Evolutionary conservation across 2,888 invertebrate species (phyloP).

Genomic region (Trimorus sp.): DNA sequence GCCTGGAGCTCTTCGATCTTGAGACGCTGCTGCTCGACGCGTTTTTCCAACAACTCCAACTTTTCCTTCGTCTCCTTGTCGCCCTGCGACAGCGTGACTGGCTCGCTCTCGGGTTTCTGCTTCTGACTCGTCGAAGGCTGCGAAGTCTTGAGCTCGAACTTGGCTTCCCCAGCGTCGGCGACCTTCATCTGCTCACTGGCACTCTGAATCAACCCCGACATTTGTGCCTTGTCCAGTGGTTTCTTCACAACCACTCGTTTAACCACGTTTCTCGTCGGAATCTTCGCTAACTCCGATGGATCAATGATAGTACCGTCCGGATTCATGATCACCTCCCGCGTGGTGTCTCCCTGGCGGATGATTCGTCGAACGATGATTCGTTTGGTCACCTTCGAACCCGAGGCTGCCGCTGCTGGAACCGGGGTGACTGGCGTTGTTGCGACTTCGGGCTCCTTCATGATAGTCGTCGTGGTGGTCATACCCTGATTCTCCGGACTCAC

Average conservation of each 20-base stretch:
- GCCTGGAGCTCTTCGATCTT: conserved; percentile 79
- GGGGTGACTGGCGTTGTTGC: conserved; percentile 2
- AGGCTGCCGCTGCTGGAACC: not conserved
- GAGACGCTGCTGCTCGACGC: conserved; percentile 78
- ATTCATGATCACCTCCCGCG: conserved; percentile 80
- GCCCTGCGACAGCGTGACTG: conserved; percentile 67
- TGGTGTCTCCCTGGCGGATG: conserved; percentile 79
- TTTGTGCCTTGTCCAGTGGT: conserved; percentile 74
- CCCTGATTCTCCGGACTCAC: conserved; percentile 63
- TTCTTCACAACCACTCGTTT: conserved; percentile 80
- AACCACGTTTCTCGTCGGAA: conserved; percentile 79
- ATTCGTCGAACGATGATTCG: conserved; percentile 80
- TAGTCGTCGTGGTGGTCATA: conserved; percentile 65
- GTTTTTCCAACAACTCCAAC: conserved; percentile 78
- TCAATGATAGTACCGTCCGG: conserved; percentile 80
- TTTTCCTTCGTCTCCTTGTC: conserved; percentile 79
- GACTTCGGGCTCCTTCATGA: conserved; percentile 67
- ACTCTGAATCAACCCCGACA: conserved; percentile 71
- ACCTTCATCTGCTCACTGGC: conserved; percentile 42
- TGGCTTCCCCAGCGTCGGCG: conserved; percentile 67
- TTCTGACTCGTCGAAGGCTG: conserved; percentile 69
- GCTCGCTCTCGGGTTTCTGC: conserved; percentile 28
- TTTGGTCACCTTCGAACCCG: conserved; percentile 75
- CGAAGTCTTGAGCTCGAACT: conserved; percentile 77
- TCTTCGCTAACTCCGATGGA: conserved; percentile 78